phyloP scores from a whole-genome alignment of 2,797 vertebrate species.

The Anguilla megastoma region DNA sequence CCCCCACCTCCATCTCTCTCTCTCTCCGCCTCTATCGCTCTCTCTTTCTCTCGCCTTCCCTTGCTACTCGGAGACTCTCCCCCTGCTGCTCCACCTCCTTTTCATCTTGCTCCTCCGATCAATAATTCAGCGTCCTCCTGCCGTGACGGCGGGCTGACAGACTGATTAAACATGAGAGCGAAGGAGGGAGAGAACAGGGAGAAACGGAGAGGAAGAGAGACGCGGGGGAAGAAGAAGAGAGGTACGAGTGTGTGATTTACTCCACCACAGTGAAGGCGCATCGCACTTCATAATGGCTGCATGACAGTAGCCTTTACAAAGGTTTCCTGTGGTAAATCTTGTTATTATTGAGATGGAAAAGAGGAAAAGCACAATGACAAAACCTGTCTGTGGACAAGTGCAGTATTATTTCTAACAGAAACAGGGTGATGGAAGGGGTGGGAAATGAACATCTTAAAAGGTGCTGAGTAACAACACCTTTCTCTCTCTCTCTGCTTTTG shows the following conservation, averaged over 20 bases:
- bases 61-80: not conserved
- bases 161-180: conserved; percentile 16
- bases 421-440: too few species aligned
- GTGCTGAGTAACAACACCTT: not conserved
- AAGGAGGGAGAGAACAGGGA: not conserved
- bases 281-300: not conserved
- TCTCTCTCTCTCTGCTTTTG: not conserved
- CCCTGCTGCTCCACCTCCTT: conserved; percentile 26
- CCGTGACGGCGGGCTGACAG: conserved; percentile 24
- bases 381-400: not conserved
- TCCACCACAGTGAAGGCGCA: not conserved
- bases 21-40: not conserved
- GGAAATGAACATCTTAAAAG: not conserved
- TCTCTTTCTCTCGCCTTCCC: not conserved
- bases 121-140: conserved; percentile 48
- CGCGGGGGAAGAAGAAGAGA: conserved; percentile 1
- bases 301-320: not conserved
- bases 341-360: not conserved
- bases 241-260: not conserved
- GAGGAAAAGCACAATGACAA: not conserved
- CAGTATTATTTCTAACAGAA: not conserved
- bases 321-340: not conserved
- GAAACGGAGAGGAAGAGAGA: not conserved
- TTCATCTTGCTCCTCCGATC: conserved; percentile 42
- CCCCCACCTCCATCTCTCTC: not conserved